A percentile compares a stretch with the other conserved stretches of the same genome.
phyloP scores from a whole-genome alignment of 2,113 vertebrate species.

The Scartelaos histophorus region DNA sequence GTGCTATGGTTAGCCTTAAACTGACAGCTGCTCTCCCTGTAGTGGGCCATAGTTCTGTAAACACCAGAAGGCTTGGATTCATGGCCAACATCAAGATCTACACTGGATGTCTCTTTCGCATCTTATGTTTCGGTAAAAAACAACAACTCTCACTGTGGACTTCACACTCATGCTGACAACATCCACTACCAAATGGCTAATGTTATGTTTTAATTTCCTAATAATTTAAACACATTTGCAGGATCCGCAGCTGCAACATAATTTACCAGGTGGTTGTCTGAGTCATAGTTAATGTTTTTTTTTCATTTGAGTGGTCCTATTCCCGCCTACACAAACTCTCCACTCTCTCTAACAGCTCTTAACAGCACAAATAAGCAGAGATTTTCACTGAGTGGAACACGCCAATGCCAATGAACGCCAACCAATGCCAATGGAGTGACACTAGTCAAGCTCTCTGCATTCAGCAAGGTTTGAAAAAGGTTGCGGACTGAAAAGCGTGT shows the following conservation, averaged over 20 bases:
- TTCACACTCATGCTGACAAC: neutral
- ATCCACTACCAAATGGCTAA: neutral
- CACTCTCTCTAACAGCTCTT: conserved; percentile 28
- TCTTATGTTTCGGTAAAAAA: conserved; percentile 33
- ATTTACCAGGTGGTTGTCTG: conserved; percentile 29
- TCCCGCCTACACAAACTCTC: conserved; percentile 54
- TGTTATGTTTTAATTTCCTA: neutral
- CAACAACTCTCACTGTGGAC: neutral
- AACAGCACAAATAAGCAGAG: conserved; percentile 31
- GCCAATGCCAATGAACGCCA: conserved; percentile 33
- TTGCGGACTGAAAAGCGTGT: conserved; percentile 22
- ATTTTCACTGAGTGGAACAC: conserved; percentile 7
- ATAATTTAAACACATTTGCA: conserved; percentile 2
- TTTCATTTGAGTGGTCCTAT: conserved; percentile 34
- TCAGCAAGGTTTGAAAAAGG: conserved; percentile 33
- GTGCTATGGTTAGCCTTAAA: conserved; percentile 29
- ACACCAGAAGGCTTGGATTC: conserved; percentile 70
- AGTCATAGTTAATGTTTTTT: conserved; percentile 49
- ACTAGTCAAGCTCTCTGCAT: conserved; percentile 9
- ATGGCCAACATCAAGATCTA: conserved; percentile 51
- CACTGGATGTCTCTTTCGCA: conserved; percentile 30
- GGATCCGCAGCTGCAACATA: conserved; percentile 3
- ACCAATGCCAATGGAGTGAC: conserved; percentile 3
- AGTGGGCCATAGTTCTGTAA: conserved; percentile 60
- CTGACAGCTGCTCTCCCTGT: conserved; percentile 73